phyloP scores from a whole-genome alignment of 2,888 invertebrate genomes.

The Heteromyza rotundicornis region DNA sequence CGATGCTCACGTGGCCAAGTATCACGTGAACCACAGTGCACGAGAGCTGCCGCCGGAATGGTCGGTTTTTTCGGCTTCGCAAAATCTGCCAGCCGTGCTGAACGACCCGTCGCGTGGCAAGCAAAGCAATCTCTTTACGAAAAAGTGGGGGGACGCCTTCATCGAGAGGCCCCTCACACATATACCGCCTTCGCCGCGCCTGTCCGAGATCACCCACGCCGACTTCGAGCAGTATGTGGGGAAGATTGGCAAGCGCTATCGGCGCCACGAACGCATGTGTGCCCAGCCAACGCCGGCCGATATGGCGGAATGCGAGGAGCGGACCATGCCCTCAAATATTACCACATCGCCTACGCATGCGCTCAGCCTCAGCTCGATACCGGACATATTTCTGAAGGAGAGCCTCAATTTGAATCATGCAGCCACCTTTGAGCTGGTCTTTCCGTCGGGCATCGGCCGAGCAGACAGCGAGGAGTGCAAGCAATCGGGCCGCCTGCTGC shows the following conservation, averaged over 20 bases:
- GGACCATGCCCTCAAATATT: conserved; percentile 28
- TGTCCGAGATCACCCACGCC: conserved; percentile 81
- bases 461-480: conserved; percentile 47
- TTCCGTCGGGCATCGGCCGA: conserved; percentile 69
- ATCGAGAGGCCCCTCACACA: conserved; percentile 73
- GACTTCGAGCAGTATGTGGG: conserved; percentile 89
- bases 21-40: conserved; percentile 64
- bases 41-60: conserved; percentile 64
- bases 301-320: conserved; percentile 32
- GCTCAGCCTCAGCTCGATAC: conserved; percentile 71
- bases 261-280: conserved; percentile 68
- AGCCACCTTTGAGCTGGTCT: conserved; percentile 83
- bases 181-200: conserved; percentile 77
- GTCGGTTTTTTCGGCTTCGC: conserved; percentile 80
- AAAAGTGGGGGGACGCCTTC: conserved; percentile 97
- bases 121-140: conserved; percentile 91
- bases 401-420: conserved; percentile 80
- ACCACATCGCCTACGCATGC: conserved; percentile 39
- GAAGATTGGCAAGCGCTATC: conserved; percentile 73
- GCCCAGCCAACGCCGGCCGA: conserved; percentile 31
- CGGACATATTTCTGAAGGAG: conserved; percentile 83
- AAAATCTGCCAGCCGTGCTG: conserved; percentile 93
- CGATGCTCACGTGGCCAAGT: conserved; percentile 80
- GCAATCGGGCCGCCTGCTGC: conserved; percentile 72
- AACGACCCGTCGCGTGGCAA: conserved; percentile 94